Evolutionary conservation across 2,113 vertebrate species (phyloP), one percentile per base, ranked within the genome.

Genomic region (Apaloderma vittatum): DNA sequence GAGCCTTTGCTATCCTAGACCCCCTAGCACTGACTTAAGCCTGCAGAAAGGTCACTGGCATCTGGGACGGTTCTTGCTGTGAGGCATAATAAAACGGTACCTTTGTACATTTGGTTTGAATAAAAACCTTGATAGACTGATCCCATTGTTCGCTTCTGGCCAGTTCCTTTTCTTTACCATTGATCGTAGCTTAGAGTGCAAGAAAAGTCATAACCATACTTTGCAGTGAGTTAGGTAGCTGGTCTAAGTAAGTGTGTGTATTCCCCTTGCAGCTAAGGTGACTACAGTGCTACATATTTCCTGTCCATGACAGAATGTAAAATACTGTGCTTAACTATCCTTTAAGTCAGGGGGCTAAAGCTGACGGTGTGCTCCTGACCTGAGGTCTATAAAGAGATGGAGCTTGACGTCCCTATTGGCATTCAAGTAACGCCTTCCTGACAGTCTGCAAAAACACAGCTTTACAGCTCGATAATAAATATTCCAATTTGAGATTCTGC

Each of bases 391-490:
- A n/a, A 89, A 75, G 85, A 70, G 67, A 90, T 51, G 62, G 55
- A 95, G 57, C 59, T 63, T 75, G 70, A 68, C 16, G 20, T 88
- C 90, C 79, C 91, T 75, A 11, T 3, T 84, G 94, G 80, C 83
- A 71, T 97, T 92, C 92, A 59, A 36, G 59, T 93, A 86, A 67
- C 17, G 12, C 75, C 65, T 67, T 75, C 65, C 57, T 90, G 75
- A 83, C 79, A 88, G 48, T 37, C 89, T 93, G 86, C 3, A 5
- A 96, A 95, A 94, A 77, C 59, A 79, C 62, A 88, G 67, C 65
- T 92, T 90, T 92, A 59, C 61, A 92, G 61, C 68, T 84, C 3
- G 0, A 88, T 89, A 91, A 96, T 74, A 96, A 95, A 95, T 93
- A 88, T 87, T 91, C 90, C 0, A 2, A 61, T 93, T 89, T 80